Evolutionary conservation across 2,797 vertebrate genomes (phyloP).

Genomic region (Naso thynnoides): DNA sequence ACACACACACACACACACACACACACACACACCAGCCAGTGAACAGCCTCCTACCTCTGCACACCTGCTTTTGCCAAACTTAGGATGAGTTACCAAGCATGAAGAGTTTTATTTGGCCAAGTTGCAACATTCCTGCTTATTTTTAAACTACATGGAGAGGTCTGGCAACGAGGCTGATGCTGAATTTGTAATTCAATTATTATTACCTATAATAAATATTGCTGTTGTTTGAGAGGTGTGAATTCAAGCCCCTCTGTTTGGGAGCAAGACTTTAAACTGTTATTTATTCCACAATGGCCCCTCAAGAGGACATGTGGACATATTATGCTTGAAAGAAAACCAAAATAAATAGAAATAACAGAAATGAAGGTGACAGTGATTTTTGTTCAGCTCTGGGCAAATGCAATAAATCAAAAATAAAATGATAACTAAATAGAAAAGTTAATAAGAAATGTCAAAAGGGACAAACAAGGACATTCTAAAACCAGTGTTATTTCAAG

Average conservation of each 20-base stretch:
- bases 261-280: neutral
- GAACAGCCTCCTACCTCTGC: slow-evolving; percentile 2
- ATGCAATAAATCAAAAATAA: neutral
- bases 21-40: neutral
- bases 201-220: neutral
- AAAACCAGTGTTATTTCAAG: neutral
- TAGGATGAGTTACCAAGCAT: neutral
- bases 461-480: neutral
- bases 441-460: neutral
- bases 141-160: neutral
- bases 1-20: slow-evolving; percentile 20
- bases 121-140: slow-evolving; percentile 1
- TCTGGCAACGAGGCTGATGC: neutral
- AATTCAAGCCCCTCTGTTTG: neutral
- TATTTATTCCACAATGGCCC: neutral
- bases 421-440: neutral
- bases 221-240: neutral
- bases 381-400: neutral
- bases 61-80: slow-evolving; percentile 15
- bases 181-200: neutral
- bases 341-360: neutral
- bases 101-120: slow-evolving; percentile 2
- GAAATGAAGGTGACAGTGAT: neutral
- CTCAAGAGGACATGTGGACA: neutral
- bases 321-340: neutral